Conservation (phyloP, 2,888 invertebrate species). For the Drosophila phalerata region DNA sequence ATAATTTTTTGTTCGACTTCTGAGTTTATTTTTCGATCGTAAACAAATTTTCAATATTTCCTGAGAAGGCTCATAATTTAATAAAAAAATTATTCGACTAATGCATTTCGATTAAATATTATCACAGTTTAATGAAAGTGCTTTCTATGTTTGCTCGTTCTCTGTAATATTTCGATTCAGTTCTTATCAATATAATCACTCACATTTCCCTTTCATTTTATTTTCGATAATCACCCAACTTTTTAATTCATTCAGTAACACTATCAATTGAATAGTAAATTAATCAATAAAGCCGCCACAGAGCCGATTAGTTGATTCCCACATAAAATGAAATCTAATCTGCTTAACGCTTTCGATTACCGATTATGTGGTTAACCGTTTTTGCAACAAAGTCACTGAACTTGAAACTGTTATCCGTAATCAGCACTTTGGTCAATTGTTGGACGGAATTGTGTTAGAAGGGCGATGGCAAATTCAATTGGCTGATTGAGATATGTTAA, state of each 20-base stretch:
- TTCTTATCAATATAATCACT: background rate
- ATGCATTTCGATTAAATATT: too few species aligned
- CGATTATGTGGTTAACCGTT: constrained; percentile 40
- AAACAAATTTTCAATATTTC: too few species aligned
- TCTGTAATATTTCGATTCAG: background rate
- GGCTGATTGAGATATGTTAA: constrained; percentile 2
- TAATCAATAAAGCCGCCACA: constrained; percentile 10
- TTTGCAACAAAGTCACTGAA: constrained; percentile 57
- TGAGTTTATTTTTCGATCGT: background rate
- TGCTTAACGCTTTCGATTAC: constrained; percentile 43
- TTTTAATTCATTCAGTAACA: constrained; percentile 5
- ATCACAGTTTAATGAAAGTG: background rate
- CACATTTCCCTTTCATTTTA: constrained; percentile 1
- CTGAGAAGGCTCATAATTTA: too few species aligned
- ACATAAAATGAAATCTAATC: constrained; percentile 22
- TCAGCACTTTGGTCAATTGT: constrained; percentile 4
- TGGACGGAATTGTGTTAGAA: background rate
- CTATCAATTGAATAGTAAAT: constrained; percentile 5
- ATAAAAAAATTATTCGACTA: too few species aligned
- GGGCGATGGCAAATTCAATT: background rate
- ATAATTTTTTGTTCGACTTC: background rate
- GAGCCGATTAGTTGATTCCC: background rate
- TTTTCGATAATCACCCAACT: background rate
- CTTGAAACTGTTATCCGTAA: constrained; percentile 47
- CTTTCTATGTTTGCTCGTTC: background rate